Percentiles rank a stretch among this genome's conserved stretches.
These are phyloP conservation scores for Sciurus niger DNA, from an alignment of 2,113 vertebrate genomes.

Conservation along the genomic window DNA sequence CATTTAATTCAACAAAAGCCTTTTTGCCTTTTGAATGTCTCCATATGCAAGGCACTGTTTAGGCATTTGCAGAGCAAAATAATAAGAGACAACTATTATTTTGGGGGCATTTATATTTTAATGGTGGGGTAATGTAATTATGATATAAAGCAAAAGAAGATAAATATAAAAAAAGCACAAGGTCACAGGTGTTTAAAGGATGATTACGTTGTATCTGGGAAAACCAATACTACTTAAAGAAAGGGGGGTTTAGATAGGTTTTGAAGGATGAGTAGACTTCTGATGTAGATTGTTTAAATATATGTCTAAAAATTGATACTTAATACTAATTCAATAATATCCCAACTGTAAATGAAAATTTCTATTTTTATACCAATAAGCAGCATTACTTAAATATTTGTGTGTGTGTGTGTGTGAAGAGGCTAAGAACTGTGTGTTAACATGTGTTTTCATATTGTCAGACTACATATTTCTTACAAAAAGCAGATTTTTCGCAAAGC, in stretches of 20 bases:
- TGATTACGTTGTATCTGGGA: not conserved
- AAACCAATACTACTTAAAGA: not conserved
- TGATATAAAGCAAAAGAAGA: constrained; percentile 22
- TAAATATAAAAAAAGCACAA: not conserved
- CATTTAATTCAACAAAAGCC: constrained; percentile 29
- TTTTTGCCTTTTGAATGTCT: constrained; percentile 45
- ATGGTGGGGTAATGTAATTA: not conserved
- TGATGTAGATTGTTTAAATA: not conserved
- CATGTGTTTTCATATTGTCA: constrained; percentile 76
- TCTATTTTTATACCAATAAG: constrained; percentile 44
- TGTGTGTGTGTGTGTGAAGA: not conserved
- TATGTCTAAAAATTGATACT: not conserved
- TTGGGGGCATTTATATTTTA: not conserved
- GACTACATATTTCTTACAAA: constrained; percentile 75
- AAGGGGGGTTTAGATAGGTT: not conserved
- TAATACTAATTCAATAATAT: constrained; percentile 22
- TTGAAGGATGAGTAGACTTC: not conserved
- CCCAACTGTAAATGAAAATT: constrained; percentile 34
- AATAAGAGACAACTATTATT: not conserved
- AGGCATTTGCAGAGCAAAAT: constrained; percentile 1
- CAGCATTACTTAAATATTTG: not conserved
- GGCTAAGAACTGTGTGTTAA: constrained; percentile 73
- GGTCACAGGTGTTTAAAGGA: not conserved
- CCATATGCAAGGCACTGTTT: not conserved
- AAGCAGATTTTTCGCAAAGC: constrained; percentile 81